phyloP scores from a whole-genome alignment of 2,888 invertebrate genomes.

The Dasysyrphus albostriatus region DNA sequence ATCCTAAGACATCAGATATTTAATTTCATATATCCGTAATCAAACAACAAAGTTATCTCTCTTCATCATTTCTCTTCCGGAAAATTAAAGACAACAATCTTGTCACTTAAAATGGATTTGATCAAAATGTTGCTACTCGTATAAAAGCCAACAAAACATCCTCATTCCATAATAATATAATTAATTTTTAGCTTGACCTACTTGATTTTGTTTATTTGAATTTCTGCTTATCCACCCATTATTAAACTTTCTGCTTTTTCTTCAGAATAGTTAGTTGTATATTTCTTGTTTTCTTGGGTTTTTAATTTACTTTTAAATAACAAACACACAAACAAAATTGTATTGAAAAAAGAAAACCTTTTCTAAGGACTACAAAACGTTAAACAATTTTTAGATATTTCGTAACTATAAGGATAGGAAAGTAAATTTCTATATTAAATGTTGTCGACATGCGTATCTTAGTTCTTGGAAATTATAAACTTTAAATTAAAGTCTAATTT shows the following conservation, averaged over 20 bases:
- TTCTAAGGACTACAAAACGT: background rate
- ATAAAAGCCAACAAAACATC: constrained; percentile 41
- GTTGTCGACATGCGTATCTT: background rate
- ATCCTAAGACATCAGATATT: background rate
- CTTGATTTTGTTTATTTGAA: background rate
- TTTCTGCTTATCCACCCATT: background rate
- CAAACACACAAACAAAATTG: background rate
- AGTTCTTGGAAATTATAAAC: background rate
- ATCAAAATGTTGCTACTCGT: no score
- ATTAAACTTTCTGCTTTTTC: background rate
- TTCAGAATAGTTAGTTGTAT: background rate
- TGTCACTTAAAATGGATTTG: constrained; percentile 24
- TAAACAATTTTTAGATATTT: background rate
- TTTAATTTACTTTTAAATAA: background rate
- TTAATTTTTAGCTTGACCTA: constrained; percentile 9
- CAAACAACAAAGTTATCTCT: constrained; percentile 29
- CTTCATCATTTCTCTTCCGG: background rate
- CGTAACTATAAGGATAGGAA: background rate
- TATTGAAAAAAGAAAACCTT: background rate
- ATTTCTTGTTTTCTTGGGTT: background rate
- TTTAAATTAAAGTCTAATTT: background rate
- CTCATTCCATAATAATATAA: background rate
- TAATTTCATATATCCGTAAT: background rate
- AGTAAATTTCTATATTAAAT: background rate
- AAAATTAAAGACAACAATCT: constrained; percentile 28